Evolutionary conservation across 1,140 invertebrate genomes (phyloP).

Genomic region (Drosophila orosa): DNA sequence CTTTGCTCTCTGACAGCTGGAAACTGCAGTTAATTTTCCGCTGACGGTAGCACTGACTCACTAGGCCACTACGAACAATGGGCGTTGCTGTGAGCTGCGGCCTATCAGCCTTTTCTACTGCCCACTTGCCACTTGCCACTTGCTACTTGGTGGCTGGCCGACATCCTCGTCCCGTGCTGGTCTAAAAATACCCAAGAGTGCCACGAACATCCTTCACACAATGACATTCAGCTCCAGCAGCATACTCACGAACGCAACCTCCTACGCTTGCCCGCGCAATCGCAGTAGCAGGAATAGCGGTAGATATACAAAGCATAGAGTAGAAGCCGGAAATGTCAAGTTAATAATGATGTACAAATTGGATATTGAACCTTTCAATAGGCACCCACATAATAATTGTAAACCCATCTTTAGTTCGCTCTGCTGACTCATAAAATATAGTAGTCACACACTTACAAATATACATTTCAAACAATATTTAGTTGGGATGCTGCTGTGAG

Average conservation of each 20-base stretch:
- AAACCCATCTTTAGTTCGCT: background rate
- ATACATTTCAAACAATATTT: background rate
- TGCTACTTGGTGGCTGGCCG: slow-evolving; percentile 6
- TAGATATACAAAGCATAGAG: slow-evolving; percentile 51
- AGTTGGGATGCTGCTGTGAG: slow-evolving; percentile 1
- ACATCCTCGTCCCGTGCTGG: slow-evolving; percentile 32
- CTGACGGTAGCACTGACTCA: slow-evolving; percentile 24
- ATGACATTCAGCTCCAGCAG: slow-evolving; percentile 30
- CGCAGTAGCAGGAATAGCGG: slow-evolving; percentile 59
- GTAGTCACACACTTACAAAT: background rate
- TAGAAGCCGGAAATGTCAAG: slow-evolving; percentile 12
- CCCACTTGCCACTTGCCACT: slow-evolving; percentile 12
- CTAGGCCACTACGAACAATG: slow-evolving; percentile 31
- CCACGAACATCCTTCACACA: slow-evolving; percentile 63
- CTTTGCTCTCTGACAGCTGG: slow-evolving; percentile 12
- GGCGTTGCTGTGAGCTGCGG: slow-evolving; percentile 43
- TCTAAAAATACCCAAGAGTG: slow-evolving; percentile 48
- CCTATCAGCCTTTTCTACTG: slow-evolving; percentile 46
- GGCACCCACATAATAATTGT: no score
- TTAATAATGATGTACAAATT: slow-evolving; percentile 44
- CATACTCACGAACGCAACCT: slow-evolving; percentile 22
- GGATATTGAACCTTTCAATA: background rate
- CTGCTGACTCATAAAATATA: background rate
- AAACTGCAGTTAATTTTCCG: slow-evolving; percentile 36
- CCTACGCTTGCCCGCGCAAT: slow-evolving; percentile 54